Base-by-base conservation (phyloP, 2,113 vertebrate species). In the Struthio camelus region DNA sequence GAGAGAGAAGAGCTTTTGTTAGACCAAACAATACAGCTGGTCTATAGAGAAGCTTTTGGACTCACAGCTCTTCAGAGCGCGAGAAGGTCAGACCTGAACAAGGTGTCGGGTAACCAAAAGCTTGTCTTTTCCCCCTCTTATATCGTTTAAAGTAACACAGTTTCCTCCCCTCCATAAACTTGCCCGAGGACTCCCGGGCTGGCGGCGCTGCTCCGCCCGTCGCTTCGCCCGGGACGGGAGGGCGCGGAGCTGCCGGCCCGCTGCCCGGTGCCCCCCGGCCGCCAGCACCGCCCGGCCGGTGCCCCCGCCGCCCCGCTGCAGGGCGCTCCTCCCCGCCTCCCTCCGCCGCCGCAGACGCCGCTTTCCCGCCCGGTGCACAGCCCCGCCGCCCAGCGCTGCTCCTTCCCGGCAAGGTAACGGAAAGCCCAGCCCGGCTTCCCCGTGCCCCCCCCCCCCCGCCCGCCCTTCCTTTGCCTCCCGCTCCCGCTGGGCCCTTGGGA, bases 151-250 rank as follows among this genome's bases (percentile, higher is more conserved):
- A 48, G 56, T 20, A 23, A 19, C 17, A 23, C 34, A 20, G 3
- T 6, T 8, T 6, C 22, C 48, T 10, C 30, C n/a, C 76, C 15
- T 34, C 5, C 27, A 27, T 0, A 6, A 22, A n/a, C 65, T 61
- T 15, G 65, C 46, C 46, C 44, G 27, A 23, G 54, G 11, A 1
- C 40, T 5, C 54, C 59, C 14, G 27, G 11, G 4, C 2, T 1
- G 25, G 32, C 6, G 72, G 42, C 36, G 20, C 44, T 11, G 48
- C 48, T 25, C 75, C 30, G 46, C 19, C 12, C 10, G 1, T 14
- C 6, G 9, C 54, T 64, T 54, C 27, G 16, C 22, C n/a, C 20
- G 40, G n/a, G 53, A 17, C 18, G 0, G 48, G 14, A 28, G 65
- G 59, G 73, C 7, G 8, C 62, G 8, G 67, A 19, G 30, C 79